Conservation (phyloP, 1,140 invertebrate genomes). For the Antheraea pernyi region DNA sequence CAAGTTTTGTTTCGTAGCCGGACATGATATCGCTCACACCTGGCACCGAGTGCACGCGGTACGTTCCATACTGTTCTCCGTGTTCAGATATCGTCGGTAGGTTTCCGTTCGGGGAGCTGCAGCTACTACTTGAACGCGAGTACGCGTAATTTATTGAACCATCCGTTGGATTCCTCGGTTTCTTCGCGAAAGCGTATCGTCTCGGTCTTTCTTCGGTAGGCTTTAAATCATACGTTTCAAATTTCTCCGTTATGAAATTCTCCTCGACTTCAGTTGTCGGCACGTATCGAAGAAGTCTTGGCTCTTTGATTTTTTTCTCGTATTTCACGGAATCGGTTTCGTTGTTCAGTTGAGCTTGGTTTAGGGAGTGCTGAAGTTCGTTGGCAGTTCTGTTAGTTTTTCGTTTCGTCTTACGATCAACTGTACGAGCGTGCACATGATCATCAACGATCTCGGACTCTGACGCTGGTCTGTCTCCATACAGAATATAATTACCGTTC, state of each 20-base stretch:
- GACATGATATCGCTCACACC: constrained; percentile 36
- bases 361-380: constrained; percentile 52
- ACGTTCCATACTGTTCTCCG: constrained; percentile 59
- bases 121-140: constrained; percentile 66
- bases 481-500: constrained; percentile 69
- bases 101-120: constrained; percentile 62
- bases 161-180: constrained; percentile 64
- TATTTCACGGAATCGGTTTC: constrained; percentile 71
- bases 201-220: constrained; percentile 54
- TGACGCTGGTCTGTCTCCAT: constrained; percentile 65
- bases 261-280: constrained; percentile 64
- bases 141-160: constrained; percentile 70
- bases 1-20: constrained; percentile 61
- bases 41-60: constrained; percentile 45
- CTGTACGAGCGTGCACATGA: constrained; percentile 61
- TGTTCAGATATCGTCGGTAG: constrained; percentile 70
- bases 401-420: constrained; percentile 54
- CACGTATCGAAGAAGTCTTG: constrained; percentile 61
- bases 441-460: constrained; percentile 67
- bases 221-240: constrained; percentile 65
- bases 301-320: constrained; percentile 68
- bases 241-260: constrained; percentile 60
- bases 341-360: constrained; percentile 59
- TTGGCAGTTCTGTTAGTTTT: constrained; percentile 54
- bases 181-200: constrained; percentile 64